These are phyloP conservation scores for Lateolabrax maculatus DNA, from an alignment of 2,797 vertebrate genomes.

Conservation along the genomic window DNA sequence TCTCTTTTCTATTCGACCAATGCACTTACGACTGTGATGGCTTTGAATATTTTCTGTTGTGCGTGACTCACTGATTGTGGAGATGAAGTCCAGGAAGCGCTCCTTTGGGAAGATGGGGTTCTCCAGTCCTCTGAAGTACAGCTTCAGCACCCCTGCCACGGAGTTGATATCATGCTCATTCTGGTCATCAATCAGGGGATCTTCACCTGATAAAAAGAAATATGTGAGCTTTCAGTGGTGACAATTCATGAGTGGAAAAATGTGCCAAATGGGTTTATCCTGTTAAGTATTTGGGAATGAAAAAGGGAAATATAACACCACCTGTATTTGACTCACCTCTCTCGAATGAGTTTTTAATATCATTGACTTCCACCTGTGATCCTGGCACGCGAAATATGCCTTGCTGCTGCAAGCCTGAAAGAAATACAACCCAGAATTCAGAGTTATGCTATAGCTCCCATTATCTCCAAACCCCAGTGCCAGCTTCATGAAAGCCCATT, in stretches of 20 bases:
- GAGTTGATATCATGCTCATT: slow-evolving; percentile 98
- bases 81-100: slow-evolving; percentile 97
- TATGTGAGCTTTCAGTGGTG: background rate
- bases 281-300: background rate
- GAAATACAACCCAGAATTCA: slow-evolving; percentile 53
- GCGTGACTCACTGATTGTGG: slow-evolving; percentile 94
- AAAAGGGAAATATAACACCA: background rate
- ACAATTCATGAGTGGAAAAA: background rate
- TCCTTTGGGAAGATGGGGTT: slow-evolving; percentile 99
- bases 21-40: background rate
- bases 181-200: slow-evolving; percentile 96
- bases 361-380: slow-evolving; percentile 98
- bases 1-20: slow-evolving; percentile 5
- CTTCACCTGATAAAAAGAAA: slow-evolving; percentile 89
- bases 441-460: slow-evolving; percentile 33
- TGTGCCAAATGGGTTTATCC: background rate
- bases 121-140: slow-evolving; percentile 98
- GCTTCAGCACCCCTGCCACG: slow-evolving; percentile 97
- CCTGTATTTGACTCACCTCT: slow-evolving; percentile 88
- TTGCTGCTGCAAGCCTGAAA: slow-evolving; percentile 95
- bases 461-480: slow-evolving; percentile 55
- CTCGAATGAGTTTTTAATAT: slow-evolving; percentile 99
- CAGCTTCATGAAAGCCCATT: slow-evolving; percentile 62
- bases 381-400: slow-evolving; percentile 98
- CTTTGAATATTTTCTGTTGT: slow-evolving; percentile 35